phyloP scores from a whole-genome alignment of 2,888 invertebrate genomes.

The Dicranocentrus wangi region DNA sequence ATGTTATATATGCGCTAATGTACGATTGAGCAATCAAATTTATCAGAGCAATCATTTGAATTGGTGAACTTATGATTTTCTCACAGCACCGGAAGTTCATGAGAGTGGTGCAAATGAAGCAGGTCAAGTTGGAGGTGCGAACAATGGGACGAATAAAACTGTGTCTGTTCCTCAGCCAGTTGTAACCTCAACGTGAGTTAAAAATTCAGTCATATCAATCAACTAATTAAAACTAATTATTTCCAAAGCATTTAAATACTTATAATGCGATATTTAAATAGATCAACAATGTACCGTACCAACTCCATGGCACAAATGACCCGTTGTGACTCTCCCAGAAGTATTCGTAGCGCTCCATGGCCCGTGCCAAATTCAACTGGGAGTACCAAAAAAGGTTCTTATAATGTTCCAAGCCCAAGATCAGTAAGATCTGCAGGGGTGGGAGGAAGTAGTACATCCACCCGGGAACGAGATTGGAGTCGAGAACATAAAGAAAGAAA shows the following conservation, averaged over 20 bases:
- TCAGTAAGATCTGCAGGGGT: slow-evolving; percentile 84
- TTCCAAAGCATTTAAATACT: too few species aligned
- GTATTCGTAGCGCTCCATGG: slow-evolving; percentile 88
- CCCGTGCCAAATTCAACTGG: slow-evolving; percentile 83
- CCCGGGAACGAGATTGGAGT: slow-evolving; percentile 56
- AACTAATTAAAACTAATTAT: too few species aligned
- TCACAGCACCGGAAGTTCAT: slow-evolving; percentile 75
- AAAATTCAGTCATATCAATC: not conserved
- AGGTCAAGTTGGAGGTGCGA: slow-evolving; percentile 43
- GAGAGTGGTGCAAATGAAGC: slow-evolving; percentile 74
- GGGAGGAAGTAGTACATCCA: slow-evolving; percentile 58
- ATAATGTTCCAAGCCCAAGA: slow-evolving; percentile 87
- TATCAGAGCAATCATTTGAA: not conserved
- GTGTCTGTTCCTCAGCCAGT: slow-evolving; percentile 79
- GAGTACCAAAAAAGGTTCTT: slow-evolving; percentile 70
- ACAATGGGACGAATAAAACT: slow-evolving; percentile 73
- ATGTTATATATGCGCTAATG: too few species aligned
- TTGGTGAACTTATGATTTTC: slow-evolving; percentile 24
- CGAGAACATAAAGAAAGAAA: slow-evolving; percentile 69
- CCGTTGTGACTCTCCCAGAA: slow-evolving; percentile 79
- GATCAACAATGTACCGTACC: slow-evolving; percentile 72
- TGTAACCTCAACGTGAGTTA: slow-evolving; percentile 59
- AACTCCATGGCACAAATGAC: slow-evolving; percentile 73
- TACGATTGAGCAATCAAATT: not conserved
- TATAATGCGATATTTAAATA: not conserved